A percentile compares a stretch with the other conserved stretches of the same genome.
phyloP scores from a whole-genome alignment of 2,113 vertebrate genomes.

The Daphoenositta chrysoptera region DNA sequence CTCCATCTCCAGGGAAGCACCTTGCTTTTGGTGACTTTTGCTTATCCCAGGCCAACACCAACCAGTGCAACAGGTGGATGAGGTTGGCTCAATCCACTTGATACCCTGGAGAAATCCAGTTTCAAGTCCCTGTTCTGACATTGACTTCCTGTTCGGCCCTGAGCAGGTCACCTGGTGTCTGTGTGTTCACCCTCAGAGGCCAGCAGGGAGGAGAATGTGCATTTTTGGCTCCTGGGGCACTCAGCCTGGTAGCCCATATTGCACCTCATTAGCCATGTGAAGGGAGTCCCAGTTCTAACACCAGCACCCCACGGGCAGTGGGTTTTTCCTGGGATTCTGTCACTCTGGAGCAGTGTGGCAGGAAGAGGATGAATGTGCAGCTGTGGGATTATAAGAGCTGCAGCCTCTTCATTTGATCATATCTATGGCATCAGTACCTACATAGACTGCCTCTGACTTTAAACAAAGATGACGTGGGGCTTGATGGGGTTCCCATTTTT shows the following conservation, averaged over 20 bases:
- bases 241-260: background rate
- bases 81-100: background rate
- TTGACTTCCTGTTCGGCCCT: background rate
- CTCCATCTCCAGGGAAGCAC: background rate
- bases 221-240: background rate
- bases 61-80: background rate
- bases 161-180: background rate
- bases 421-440: background rate
- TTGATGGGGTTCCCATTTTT: background rate
- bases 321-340: background rate
- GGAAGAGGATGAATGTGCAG: background rate
- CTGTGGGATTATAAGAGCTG: background rate
- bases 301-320: background rate
- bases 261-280: background rate
- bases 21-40: background rate
- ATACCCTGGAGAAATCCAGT: background rate
- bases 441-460: background rate
- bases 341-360: background rate
- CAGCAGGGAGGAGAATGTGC: background rate
- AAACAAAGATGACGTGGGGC: background rate
- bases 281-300: background rate
- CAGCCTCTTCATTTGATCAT: background rate
- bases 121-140: background rate
- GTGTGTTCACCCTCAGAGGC: background rate
- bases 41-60: background rate